Base-by-base conservation (phyloP, 2,797 vertebrate species). In the Mus minutoides region DNA sequence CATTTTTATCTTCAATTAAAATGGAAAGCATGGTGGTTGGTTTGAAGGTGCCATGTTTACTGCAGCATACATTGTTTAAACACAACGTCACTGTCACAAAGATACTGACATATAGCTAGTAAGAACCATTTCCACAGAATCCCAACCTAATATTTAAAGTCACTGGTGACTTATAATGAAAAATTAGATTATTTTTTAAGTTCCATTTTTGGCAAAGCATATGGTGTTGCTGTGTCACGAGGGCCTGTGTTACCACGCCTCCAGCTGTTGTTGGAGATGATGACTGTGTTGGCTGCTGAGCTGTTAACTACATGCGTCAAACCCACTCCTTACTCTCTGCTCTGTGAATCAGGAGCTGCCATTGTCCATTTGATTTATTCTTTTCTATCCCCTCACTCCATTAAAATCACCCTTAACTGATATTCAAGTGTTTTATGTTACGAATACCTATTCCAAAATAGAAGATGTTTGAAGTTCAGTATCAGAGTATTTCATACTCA, bases 71-170 rank as follows among this genome's bases (percentile, higher is more conserved):
- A n/a, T 78, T 37, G 54, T 31, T 64, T 84, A 92, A 92, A 87
- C 49, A 56, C 91, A 86, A 87, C 21, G 22, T n/a, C 21, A 31
- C 2, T 9, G 56, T 73, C 60, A 82, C 1, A 76, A 43, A 84
- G 76, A 86, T n/a, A 86, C 69, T 64, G 34, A n/a, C 52, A 56
- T 21, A 24, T 58, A 56, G 19, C 43, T 58, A 69, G 49, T 46
- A 82, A 90, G 21, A 75, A 56, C 17, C 86, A 67, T 83, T 96
- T 93, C 82, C 56, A 60, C 29, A 78, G 58, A 91, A 77, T 90
- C 40, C 79, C 91, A 31, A 85, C 31, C 88, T 95, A 54, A 82
- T 80, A 60, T 40, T 84, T 62, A 84, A 96, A 96, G 78, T 76
- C 52, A 88, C 4, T 67, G 49, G 69, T 95, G 83, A 94, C 60